Base-by-base conservation (phyloP, 2,888 invertebrate species). In the Netelia fuscicornis region DNA sequence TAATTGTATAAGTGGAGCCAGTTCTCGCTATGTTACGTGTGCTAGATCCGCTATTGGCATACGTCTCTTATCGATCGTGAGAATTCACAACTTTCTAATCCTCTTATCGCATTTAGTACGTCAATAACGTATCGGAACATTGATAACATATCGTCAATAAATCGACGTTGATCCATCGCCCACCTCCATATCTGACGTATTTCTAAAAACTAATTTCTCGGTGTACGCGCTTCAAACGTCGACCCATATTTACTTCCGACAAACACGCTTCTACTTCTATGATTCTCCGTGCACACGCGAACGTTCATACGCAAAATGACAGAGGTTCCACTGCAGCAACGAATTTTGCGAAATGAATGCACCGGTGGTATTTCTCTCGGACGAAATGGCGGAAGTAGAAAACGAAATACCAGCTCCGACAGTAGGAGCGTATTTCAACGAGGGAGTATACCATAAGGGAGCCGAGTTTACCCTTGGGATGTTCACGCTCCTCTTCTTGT, bases 231-330 rank as follows among this genome's bases (percentile, higher is more conserved):
- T 37, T 65, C 74, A 65, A 72, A 62, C 84, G 79, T 77, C 80
- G 58, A 54, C 68, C 75, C 70, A 76, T 87, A 87, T 88, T 86
- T 87, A 76, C 88, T 68, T 67, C 25, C 58, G 80, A 81, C 84
- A 86, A 86, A 89, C 82, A 80, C 71, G 37, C 37, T 37, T 37
- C 6, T 6, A 6, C 37, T 6, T 37, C 37, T 37, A 37, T 37
- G 37, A 6, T 37, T 37, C 37, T 37, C 6, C 37, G 6, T 37
- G 37, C 37, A 37, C 37, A 37, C 37, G 37, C 37, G 37, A 42
- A 67, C 42, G 52, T 80, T 80, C 48, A 54, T 58, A 64, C 48
- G 62, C 54, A 44, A 62, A 67, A 60, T 64, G 52, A 62, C 76
- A 77, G 48, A 62, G 60, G 20, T 17, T n/a, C 25, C 8, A 23